Evolutionary conservation across 2,113 vertebrate genomes (phyloP).

Genomic region (Halcyon senegalensis): DNA sequence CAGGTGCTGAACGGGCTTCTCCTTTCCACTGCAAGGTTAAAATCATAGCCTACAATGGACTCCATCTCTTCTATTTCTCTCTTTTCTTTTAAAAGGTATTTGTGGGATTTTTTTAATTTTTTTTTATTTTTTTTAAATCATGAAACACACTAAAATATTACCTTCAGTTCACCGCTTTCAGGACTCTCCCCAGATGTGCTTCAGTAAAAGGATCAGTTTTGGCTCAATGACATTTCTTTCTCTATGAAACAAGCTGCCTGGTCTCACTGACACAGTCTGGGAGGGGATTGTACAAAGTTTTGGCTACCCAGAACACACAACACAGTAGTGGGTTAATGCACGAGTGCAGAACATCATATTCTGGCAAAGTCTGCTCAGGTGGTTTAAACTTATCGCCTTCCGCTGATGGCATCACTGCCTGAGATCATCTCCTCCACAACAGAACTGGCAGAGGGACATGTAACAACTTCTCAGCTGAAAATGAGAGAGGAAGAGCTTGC

Average conservation of each 20-base stretch:
- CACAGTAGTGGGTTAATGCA: not conserved
- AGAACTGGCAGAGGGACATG: not conserved
- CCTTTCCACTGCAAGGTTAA: not conserved
- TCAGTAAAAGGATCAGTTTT: not conserved
- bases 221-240: not conserved
- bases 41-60: not conserved
- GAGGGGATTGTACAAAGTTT: not conserved
- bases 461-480: not conserved
- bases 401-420: not conserved
- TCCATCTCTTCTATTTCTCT: not conserved
- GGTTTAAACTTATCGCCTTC: not conserved
- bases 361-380: not conserved
- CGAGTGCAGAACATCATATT: accelerated
- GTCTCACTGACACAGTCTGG: not conserved
- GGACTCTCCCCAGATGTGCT: not conserved
- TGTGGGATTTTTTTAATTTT: too few species aligned
- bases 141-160: not conserved
- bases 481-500: not conserved
- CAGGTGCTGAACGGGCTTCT: not conserved
- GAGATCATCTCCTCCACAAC: not conserved
- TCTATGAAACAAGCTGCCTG: not conserved
- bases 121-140: not conserved
- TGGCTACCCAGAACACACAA: not conserved
- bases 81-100: not conserved
- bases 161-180: not conserved